Conservation (phyloP, 2,797 vertebrate genomes). For the Danio choprae region DNA sequence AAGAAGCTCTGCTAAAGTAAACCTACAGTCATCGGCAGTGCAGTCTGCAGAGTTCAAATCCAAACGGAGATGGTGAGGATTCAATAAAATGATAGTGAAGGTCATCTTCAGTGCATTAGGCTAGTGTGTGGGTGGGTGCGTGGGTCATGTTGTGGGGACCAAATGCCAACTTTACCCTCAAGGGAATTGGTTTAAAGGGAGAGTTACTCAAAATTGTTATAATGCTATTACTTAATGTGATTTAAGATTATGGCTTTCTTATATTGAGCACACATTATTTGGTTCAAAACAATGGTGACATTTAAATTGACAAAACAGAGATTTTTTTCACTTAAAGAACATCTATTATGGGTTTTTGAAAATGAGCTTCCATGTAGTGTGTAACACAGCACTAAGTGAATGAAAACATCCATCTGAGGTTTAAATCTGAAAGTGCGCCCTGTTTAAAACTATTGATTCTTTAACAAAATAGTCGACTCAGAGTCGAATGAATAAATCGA, state of each 20-base stretch:
- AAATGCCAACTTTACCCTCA: not conserved
- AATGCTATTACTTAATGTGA: not conserved
- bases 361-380: too few relatives aligned
- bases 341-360: too few relatives aligned
- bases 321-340: too few relatives aligned
- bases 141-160: not conserved
- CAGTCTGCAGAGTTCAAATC: not conserved
- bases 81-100: not conserved
- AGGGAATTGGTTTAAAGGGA: not conserved
- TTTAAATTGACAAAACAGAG: too few relatives aligned
- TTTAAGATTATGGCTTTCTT: not conserved
- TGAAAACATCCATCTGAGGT: too few relatives aligned
- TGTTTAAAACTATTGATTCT: too few relatives aligned
- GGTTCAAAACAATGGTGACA: too few relatives aligned
- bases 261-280: not conserved
- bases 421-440: too few relatives aligned
- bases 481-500: too few relatives aligned
- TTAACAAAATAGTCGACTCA: too few relatives aligned
- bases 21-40: not conserved
- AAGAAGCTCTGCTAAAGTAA: constrained; percentile 28
- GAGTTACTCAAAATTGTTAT: not conserved
- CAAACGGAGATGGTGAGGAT: not conserved
- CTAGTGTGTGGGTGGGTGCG: not conserved
- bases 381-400: too few relatives aligned
- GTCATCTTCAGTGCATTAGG: not conserved